Evolutionary conservation across 2,888 invertebrate genomes (phyloP).

Genomic region (Brachyopa scutellaris): DNA sequence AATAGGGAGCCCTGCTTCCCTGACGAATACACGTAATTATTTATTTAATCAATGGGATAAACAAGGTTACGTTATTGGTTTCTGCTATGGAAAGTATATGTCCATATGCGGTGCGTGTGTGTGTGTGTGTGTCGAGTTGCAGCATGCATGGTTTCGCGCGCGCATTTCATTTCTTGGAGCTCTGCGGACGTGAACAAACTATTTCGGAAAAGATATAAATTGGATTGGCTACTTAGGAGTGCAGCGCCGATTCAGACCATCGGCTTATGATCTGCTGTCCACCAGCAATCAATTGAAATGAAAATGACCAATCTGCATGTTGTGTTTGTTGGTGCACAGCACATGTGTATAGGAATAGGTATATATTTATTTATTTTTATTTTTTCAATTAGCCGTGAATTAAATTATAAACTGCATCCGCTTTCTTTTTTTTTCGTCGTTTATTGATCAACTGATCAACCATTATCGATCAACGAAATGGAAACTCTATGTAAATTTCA

Average conservation of each 20-base stretch:
- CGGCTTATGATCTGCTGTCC: conserved; percentile 44
- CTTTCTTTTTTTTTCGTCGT: conserved; percentile 15
- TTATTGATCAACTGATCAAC: no score
- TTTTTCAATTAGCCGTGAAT: conserved; percentile 57
- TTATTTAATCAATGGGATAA: conserved; percentile 71
- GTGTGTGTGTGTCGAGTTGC: no score
- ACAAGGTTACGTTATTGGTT: conserved; percentile 70
- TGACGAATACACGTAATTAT: conserved; percentile 55
- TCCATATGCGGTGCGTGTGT: no score
- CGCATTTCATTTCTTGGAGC: conserved; percentile 61
- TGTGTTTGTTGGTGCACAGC: no score
- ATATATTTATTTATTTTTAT: neutral
- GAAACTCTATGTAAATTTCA: no score
- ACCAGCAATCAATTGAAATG: conserved; percentile 53
- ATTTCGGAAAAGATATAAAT: conserved; percentile 54
- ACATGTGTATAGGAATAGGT: no score
- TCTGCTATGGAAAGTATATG: conserved; percentile 43
- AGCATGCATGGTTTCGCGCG: conserved; percentile 43
- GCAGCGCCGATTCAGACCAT: conserved; percentile 27
- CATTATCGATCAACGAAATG: no score
- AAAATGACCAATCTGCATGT: conserved; percentile 33
- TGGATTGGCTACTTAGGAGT: conserved; percentile 58
- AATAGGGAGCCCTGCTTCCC: conserved; percentile 22
- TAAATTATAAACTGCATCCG: conserved; percentile 42
- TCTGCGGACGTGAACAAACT: conserved; percentile 58